Evolutionary conservation across 2,888 invertebrate genomes (phyloP).

Genomic region (Amphimallon solstitiale): DNA sequence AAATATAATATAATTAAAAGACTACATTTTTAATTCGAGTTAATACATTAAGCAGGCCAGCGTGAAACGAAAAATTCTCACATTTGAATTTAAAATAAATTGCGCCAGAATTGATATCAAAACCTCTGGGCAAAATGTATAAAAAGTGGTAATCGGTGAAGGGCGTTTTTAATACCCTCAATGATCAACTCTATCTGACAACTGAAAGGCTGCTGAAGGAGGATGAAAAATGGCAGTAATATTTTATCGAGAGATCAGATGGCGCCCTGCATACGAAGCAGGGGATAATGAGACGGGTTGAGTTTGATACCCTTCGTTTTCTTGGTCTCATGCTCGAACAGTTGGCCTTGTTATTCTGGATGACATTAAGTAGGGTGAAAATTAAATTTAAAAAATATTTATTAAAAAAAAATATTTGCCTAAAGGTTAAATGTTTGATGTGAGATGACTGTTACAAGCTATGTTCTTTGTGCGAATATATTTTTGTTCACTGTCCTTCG

Average conservation of each 20-base stretch:
- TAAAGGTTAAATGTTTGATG: neutral
- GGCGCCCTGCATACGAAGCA: slow-evolving; percentile 64
- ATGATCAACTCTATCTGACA: slow-evolving; percentile 63
- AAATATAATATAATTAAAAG: too few species aligned
- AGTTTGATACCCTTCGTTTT: slow-evolving; percentile 60
- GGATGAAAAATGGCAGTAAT: slow-evolving; percentile 65
- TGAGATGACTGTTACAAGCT: neutral
- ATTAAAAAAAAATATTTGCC: slow-evolving; percentile 19
- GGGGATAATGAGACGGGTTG: slow-evolving; percentile 64
- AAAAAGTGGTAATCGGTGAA: slow-evolving; percentile 47
- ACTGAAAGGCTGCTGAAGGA: slow-evolving; percentile 62
- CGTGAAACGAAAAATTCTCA: neutral
- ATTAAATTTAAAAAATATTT: slow-evolving; percentile 36
- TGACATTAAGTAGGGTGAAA: slow-evolving; percentile 39
- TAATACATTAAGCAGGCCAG: too few species aligned
- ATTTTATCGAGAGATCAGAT: slow-evolving; percentile 66
- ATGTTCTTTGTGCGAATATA: slow-evolving; percentile 9
- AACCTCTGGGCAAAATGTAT: slow-evolving; percentile 25
- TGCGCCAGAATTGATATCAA: slow-evolving; percentile 15
- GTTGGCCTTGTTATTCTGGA: slow-evolving; percentile 52
- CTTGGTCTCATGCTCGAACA: slow-evolving; percentile 49
- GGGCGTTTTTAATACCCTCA: slow-evolving; percentile 58
- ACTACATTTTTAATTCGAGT: too few species aligned
- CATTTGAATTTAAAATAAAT: slow-evolving; percentile 42
- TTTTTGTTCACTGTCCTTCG: too few species aligned